Evolutionary conservation across 2,113 vertebrate species (phyloP).

Genomic region (Cyanoderma ruficeps): DNA sequence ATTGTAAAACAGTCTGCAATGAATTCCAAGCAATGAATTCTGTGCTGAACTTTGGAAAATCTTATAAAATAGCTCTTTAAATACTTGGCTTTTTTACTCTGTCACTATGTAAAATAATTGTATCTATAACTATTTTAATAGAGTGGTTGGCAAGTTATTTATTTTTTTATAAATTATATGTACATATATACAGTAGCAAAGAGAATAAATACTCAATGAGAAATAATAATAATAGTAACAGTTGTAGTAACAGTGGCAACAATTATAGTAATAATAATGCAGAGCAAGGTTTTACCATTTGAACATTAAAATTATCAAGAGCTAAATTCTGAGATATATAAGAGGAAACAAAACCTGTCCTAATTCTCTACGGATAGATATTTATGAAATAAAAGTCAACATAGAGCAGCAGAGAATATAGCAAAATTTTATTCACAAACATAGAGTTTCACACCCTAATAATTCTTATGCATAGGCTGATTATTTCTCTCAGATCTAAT

Average conservation of each 20-base stretch:
- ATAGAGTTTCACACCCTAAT: background rate
- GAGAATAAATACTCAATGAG: background rate
- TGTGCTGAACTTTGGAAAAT: background rate
- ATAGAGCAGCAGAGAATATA: background rate
- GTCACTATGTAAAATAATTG: background rate
- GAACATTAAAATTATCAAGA: background rate
- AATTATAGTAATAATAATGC: background rate
- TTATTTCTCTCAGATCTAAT: slow-evolving; percentile 4
- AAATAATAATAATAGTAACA: background rate
- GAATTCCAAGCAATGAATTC: background rate
- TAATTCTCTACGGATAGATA: background rate
- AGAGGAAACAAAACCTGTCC: background rate
- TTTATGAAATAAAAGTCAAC: background rate
- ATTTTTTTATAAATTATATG: background rate
- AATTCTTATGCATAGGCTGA: background rate
- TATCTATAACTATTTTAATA: background rate
- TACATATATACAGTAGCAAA: background rate
- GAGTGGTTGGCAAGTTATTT: background rate
- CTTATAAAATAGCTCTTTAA: background rate
- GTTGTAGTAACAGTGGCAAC: background rate
- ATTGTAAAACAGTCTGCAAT: background rate
- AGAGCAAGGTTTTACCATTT: background rate
- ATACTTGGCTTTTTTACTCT: background rate
- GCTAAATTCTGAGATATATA: background rate
- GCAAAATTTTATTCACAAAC: background rate